Percentiles rank a stretch among this genome's conserved stretches.
These are phyloP conservation scores for Passer montanus DNA, from an alignment of 2,113 vertebrate genomes.

Conservation along the genomic window DNA sequence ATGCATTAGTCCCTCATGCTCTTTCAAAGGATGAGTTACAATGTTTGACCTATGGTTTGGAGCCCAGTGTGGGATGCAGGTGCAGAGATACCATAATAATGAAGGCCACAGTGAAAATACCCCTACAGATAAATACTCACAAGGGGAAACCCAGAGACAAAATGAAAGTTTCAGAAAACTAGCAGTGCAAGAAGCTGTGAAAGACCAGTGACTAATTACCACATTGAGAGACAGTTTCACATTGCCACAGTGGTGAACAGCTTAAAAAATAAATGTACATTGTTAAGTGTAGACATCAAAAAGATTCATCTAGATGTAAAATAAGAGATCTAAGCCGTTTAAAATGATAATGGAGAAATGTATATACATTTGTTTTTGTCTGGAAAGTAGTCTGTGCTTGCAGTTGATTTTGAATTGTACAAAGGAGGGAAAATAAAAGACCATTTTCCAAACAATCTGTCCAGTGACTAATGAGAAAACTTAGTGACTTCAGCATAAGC, in stretches of 20 bases:
- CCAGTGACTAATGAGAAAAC: background rate
- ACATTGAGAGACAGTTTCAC: background rate
- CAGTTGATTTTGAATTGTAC: background rate
- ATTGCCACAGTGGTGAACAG: background rate
- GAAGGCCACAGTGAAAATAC: background rate
- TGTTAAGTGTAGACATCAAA: background rate
- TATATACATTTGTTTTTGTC: background rate
- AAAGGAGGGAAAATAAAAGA: background rate
- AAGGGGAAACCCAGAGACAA: background rate
- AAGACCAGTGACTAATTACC: background rate
- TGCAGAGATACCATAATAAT: background rate
- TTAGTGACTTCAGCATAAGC: background rate
- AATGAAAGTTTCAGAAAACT: conserved; percentile 5
- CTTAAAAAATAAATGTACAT: background rate
- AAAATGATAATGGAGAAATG: background rate
- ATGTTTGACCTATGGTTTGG: background rate
- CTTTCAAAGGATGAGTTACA: background rate
- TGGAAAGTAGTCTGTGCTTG: background rate
- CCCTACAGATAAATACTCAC: background rate
- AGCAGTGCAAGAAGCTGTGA: background rate
- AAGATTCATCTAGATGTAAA: background rate
- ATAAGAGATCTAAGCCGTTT: background rate
- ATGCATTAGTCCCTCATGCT: background rate
- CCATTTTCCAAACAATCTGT: background rate
- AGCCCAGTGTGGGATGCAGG: background rate